A percentile compares a stretch with the other conserved stretches of the same genome.
These are phyloP conservation scores for Cisticola juncidis DNA, from an alignment of 2,113 vertebrate genomes.

Conservation along the genomic window DNA sequence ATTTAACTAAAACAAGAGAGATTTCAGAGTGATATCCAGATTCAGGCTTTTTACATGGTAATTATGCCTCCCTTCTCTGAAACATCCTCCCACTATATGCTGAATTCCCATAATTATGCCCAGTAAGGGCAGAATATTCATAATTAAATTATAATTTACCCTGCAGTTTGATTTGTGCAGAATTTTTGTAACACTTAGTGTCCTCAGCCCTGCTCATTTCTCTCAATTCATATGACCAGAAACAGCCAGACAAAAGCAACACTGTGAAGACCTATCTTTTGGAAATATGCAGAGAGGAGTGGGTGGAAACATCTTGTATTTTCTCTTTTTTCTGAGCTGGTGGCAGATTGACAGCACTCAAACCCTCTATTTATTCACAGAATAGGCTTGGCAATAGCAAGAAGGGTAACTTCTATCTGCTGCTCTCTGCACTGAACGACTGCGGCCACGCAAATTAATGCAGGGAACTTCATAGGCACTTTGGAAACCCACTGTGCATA, in stretches of 20 bases:
- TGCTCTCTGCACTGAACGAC: not conserved
- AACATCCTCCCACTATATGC: not conserved
- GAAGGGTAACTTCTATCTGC: not conserved
- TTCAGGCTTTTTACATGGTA: not conserved
- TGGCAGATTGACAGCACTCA: not conserved
- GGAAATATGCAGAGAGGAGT: not conserved
- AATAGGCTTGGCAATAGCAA: not conserved
- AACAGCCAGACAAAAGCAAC: not conserved
- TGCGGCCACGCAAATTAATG: not conserved
- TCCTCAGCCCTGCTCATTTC: not conserved
- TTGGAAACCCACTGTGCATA: not conserved
- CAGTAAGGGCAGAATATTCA: slow-evolving; percentile 7
- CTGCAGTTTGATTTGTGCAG: not conserved
- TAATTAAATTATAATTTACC: not conserved
- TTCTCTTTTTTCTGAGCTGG: not conserved
- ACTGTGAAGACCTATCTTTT: not conserved
- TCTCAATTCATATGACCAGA: not conserved
- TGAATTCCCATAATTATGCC: not conserved
- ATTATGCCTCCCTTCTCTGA: not conserved
- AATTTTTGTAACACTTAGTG: not conserved
- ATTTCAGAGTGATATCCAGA: not conserved
- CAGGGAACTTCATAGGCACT: not conserved
- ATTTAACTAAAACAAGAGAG: not conserved
- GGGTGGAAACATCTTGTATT: not conserved
- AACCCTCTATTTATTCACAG: not conserved